Evolutionary conservation across 2,113 vertebrate species (phyloP), one percentile per base, ranked within the genome.

Genomic region (Ageneiosus marmoratus): DNA sequence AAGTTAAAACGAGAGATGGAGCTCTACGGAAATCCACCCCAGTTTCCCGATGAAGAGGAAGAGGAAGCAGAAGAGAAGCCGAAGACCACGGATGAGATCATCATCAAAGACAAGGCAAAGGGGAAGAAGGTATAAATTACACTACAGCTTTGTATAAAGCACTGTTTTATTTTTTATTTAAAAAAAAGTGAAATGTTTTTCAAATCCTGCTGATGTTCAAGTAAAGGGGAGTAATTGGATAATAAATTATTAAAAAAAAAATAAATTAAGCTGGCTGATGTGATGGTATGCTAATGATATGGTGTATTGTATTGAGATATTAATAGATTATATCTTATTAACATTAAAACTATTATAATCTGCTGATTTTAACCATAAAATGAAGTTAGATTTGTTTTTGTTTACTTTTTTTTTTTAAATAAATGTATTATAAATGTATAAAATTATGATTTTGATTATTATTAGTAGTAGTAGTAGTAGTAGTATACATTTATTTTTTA

Each of bases 1-100:
- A 99, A 99, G 77, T 91, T 99, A 74, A 99, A 99, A 90, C 95
- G 98, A 89, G 98, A 99, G 92, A 94, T 98, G 92, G 98, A 99
- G 79, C 77, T 99, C 0, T 99, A 97, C 87, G 97, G 98, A 69
- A 96, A 92, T 80, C 98, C 97, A 34, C 98, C 98, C 0, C 95
- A 96, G 90, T 99, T 99, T 88, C 97, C 98, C 22, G 97, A 98
- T 18, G 97, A 97, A 63, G 97, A 97, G 12, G 97, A 98, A 4
- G 89, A 89, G 67, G 92, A 92, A 84, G 41, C 22, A 1, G 95
- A 96, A 60, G 96, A 98, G 86, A 95, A 96, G 69, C 92, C 89
- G 2, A 74, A 77, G 84, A 84, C 88, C n/a, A 91, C 88, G 12
- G 95, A 96, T 80, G 96, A 98, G 87, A 44, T 96, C 73, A 82